These are phyloP conservation scores for Oncorhynchus gorbuscha DNA, from an alignment of 2,113 vertebrate species.

Conservation along the genomic window DNA sequence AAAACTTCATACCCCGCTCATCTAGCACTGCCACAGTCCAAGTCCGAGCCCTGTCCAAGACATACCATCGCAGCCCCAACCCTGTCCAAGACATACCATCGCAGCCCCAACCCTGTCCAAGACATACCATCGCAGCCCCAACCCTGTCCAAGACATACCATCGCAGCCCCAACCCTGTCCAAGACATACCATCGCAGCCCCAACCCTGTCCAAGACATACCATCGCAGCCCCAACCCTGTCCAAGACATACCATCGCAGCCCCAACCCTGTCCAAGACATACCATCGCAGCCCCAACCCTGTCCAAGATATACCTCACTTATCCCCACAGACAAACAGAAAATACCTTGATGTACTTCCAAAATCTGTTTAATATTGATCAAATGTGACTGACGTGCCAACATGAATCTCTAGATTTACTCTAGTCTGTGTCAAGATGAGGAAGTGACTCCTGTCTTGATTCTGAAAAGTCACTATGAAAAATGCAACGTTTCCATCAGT, in stretches of 20 bases:
- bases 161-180: no score
- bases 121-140: no score
- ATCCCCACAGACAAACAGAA: conserved; percentile 6
- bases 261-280: conserved; percentile 14
- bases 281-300: no score
- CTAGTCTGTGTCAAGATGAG: no score
- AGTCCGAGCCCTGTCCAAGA: conserved; percentile 26
- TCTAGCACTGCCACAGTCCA: not conserved
- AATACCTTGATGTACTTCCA: conserved; percentile 12
- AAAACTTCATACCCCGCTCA: no score
- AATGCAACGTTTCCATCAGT: no score
- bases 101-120: conserved; percentile 4
- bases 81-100: conserved; percentile 1
- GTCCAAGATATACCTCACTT: conserved; percentile 8
- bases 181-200: no score
- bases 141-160: conserved; percentile 8
- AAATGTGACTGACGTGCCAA: conserved; percentile 5
- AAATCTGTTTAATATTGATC: conserved; percentile 16
- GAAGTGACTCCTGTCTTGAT: no score
- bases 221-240: no score
- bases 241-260: no score
- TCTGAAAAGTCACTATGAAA: no score
- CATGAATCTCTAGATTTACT: not conserved
- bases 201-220: conserved; percentile 11
- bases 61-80: no score